Conservation (phyloP, 1,140 invertebrate genomes). For the Orius insidiosus region DNA sequence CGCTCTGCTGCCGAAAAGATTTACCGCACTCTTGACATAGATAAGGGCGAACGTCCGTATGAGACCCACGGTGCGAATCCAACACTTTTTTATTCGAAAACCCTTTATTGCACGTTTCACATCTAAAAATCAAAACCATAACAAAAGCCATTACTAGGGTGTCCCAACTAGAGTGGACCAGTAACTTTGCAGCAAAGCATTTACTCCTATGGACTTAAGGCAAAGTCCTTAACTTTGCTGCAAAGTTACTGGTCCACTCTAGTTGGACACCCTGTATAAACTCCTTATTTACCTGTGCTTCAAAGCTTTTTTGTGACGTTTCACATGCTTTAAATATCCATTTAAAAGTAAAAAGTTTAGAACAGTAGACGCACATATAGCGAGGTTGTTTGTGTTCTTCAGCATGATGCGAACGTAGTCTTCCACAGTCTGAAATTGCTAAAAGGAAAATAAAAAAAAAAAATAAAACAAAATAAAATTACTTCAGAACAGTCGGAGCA, state of each 20-base stretch:
- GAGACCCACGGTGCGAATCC: constrained; percentile 18
- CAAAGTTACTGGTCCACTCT: too few species aligned
- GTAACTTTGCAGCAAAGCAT: too few species aligned
- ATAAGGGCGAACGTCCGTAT: constrained; percentile 18
- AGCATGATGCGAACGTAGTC: constrained; percentile 11
- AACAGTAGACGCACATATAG: constrained; percentile 16
- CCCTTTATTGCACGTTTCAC: constrained; percentile 22
- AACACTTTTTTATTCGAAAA: constrained; percentile 23
- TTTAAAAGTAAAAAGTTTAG: constrained; percentile 14
- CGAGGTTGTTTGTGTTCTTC: constrained; percentile 13
- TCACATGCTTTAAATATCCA: constrained; percentile 12
- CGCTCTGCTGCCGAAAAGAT: constrained; percentile 25
- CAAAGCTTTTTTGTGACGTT: constrained; percentile 8
- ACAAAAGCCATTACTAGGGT: too few species aligned
- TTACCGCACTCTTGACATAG: constrained; percentile 25
- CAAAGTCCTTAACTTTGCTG: too few species aligned
- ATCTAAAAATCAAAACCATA: constrained; percentile 19
- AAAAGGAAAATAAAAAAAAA: constrained; percentile 9
- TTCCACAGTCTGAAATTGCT: constrained; percentile 11
- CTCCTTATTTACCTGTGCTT: constrained; percentile 14
- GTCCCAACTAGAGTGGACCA: too few species aligned
- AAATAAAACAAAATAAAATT: not conserved
- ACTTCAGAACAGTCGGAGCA: constrained; percentile 18
- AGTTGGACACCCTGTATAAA: too few species aligned
- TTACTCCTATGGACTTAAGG: too few species aligned